Percentiles rank a stretch among this genome's conserved stretches.
These are phyloP conservation scores for Alloplasta piceator DNA, from an alignment of 2,888 invertebrate genomes.

Conservation along the genomic window DNA sequence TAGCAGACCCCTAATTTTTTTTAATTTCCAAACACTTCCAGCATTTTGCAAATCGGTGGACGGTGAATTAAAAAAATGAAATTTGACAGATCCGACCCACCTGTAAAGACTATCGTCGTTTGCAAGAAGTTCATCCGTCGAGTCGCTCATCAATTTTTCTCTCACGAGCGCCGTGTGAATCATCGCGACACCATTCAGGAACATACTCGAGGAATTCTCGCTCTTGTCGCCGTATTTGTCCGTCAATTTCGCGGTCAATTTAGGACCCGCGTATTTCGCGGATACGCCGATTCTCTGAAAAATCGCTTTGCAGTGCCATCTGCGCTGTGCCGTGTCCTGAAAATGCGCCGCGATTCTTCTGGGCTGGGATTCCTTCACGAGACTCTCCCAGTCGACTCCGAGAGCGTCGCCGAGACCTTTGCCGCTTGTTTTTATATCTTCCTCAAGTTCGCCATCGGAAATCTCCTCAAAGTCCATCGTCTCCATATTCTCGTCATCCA, in stretches of 20 bases:
- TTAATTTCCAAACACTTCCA: neutral
- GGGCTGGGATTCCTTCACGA: conserved; percentile 91
- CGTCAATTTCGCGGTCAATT: conserved; percentile 83
- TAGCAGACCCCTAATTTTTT: too few species aligned
- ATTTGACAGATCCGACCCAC: conserved; percentile 65
- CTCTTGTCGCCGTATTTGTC: conserved; percentile 75
- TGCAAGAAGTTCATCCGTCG: conserved; percentile 71
- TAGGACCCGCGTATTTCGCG: conserved; percentile 89
- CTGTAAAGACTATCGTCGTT: conserved; percentile 78
- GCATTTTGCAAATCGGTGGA: neutral
- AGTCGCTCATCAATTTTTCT: conserved; percentile 72
- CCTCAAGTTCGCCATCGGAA: conserved; percentile 94
- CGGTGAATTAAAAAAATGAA: neutral
- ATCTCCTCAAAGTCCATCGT: conserved; percentile 95
- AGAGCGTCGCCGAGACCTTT: conserved; percentile 94
- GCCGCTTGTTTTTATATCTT: conserved; percentile 87
- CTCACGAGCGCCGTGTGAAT: conserved; percentile 78
- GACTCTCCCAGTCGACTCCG: conserved; percentile 97
- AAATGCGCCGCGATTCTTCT: conserved; percentile 78
- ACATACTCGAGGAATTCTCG: conserved; percentile 73
- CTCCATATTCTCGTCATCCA: conserved; percentile 89
- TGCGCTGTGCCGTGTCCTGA: conserved; percentile 87
- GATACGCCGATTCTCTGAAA: conserved; percentile 93
- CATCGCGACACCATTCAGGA: conserved; percentile 77
- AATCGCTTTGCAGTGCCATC: conserved; percentile 92